phyloP scores from a whole-genome alignment of 2,797 vertebrate genomes.

The Chromobotia macracanthus region DNA sequence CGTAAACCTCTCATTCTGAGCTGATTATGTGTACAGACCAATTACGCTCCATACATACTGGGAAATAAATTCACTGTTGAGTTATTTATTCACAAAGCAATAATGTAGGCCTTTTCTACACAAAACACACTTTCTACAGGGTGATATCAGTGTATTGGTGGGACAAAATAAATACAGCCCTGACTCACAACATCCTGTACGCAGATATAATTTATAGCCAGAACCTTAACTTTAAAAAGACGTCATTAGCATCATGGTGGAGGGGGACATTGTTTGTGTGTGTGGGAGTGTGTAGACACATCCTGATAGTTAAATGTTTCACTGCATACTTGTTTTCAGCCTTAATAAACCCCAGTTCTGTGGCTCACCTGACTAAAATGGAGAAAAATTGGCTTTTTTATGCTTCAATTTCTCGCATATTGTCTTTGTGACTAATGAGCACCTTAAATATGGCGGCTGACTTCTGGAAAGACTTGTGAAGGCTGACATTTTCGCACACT shows the following conservation, averaged over 20 bases:
- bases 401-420: constrained; percentile 79
- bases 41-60: constrained; percentile 37
- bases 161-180: not conserved
- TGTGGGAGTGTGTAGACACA: constrained; percentile 52
- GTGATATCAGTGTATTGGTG: not conserved
- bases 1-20: constrained; percentile 58
- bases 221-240: constrained; percentile 5
- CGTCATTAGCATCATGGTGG: not conserved
- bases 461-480: constrained; percentile 74
- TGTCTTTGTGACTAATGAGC: constrained; percentile 84
- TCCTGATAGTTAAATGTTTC: constrained; percentile 63
- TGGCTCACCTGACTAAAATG: constrained; percentile 54
- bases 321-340: constrained; percentile 68
- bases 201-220: not conserved
- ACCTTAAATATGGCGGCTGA: constrained; percentile 80
- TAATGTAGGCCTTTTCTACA: constrained; percentile 7
- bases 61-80: constrained; percentile 37
- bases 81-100: constrained; percentile 12
- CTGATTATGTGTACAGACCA: constrained; percentile 65
- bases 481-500: constrained; percentile 81
- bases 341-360: constrained; percentile 71
- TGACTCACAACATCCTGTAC: not conserved
- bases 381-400: too few species aligned
- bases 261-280: constrained; percentile 32
- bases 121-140: constrained; percentile 16